Conservation (phyloP, 2,113 vertebrate genomes). For the Salvelinus namaycush region DNA sequence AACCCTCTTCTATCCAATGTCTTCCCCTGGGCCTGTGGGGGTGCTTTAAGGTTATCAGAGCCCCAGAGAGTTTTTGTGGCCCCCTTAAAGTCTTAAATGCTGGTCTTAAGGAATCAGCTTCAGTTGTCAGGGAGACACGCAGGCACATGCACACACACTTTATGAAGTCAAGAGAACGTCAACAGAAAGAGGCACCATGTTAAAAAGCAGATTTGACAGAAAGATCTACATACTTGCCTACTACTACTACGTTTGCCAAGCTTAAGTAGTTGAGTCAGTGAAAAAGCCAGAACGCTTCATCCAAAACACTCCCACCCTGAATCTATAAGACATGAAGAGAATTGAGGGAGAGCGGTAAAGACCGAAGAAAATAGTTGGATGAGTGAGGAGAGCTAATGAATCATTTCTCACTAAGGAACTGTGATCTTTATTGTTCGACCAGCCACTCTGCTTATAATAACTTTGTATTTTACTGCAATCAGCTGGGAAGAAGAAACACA, state of each 20-base stretch:
- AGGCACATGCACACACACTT: not conserved
- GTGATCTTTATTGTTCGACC: slow-evolving; percentile 55
- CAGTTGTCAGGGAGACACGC: slow-evolving; percentile 36
- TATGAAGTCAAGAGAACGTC: not conserved
- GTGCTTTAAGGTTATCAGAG: slow-evolving; percentile 61
- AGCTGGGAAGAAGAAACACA: slow-evolving; percentile 31
- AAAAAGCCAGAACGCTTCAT: too few relatives aligned
- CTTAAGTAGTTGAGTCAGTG: too few relatives aligned
- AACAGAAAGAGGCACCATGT: not conserved
- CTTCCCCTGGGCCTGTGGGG: slow-evolving; percentile 41
- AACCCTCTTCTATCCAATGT: slow-evolving; percentile 31
- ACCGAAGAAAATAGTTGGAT: not conserved
- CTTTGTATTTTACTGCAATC: slow-evolving; percentile 50
- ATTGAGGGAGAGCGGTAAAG: not conserved
- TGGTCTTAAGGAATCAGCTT: slow-evolving; percentile 58
- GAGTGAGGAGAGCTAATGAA: slow-evolving; percentile 35
- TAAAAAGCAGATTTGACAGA: too few relatives aligned
- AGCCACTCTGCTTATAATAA: slow-evolving; percentile 48
- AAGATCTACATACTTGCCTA: too few relatives aligned
- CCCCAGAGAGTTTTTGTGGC: slow-evolving; percentile 34
- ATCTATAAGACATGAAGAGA: not conserved
- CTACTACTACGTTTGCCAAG: too few relatives aligned
- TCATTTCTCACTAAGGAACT: slow-evolving; percentile 33
- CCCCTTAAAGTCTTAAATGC: slow-evolving; percentile 46
- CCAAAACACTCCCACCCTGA: too few relatives aligned